Evolutionary conservation across 1,140 invertebrate genomes (phyloP).

Genomic region (Muscidifurax raptorellus): DNA sequence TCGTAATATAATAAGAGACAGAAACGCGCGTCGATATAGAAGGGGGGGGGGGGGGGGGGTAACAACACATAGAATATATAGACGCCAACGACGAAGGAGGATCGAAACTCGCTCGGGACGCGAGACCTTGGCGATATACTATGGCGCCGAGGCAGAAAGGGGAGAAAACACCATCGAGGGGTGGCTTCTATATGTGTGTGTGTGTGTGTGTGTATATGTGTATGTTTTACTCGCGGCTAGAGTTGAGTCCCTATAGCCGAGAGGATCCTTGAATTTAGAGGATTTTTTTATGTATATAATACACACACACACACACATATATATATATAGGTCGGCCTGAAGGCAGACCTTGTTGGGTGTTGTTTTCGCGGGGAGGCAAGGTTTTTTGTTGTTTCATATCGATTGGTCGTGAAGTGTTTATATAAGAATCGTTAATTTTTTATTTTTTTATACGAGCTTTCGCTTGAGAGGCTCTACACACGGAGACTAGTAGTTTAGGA

Average conservation of each 20-base stretch:
- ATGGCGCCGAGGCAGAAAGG: background rate
- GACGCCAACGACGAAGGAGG: background rate
- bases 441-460: too few relatives aligned
- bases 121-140: slow-evolving; percentile 56
- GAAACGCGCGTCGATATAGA: background rate
- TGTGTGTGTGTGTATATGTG: background rate
- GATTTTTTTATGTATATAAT: too few relatives aligned
- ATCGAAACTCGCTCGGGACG: slow-evolving; percentile 22
- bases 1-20: too few relatives aligned
- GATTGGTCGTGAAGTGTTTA: background rate
- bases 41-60: background rate
- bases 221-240: background rate
- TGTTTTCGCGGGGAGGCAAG: background rate
- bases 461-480: too few relatives aligned
- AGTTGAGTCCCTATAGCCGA: too few relatives aligned
- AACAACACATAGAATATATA: too few relatives aligned
- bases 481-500: too few relatives aligned
- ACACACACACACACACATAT: background rate
- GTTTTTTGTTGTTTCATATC: background rate
- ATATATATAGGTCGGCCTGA: background rate
- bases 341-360: too few relatives aligned
- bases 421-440: too few relatives aligned
- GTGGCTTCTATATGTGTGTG: background rate
- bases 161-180: slow-evolving; percentile 17
- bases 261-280: slow-evolving; percentile 37